Evolutionary conservation across 2,888 invertebrate species (phyloP), one percentile per base, ranked within the genome.

Genomic region (Chorisops tibialis): DNA sequence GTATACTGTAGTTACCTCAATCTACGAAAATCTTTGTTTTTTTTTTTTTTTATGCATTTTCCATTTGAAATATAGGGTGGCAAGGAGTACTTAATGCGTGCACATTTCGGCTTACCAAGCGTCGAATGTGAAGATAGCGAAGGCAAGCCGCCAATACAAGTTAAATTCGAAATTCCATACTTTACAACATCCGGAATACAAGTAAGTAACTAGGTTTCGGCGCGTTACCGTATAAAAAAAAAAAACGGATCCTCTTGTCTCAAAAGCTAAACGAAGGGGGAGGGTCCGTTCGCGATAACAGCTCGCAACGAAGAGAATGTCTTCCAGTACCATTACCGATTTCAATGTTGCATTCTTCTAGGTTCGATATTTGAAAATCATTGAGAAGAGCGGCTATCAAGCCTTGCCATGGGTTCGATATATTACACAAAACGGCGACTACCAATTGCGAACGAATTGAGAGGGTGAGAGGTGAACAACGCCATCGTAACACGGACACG

Each of bases 381-480:
- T 99, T 71, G 98, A 98, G 75, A 98, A 99, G 80, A 96, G 96
- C 78, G 98, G 98, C 0, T 98, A 98, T 77, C 98, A 98, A 79
- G 98, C 98, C 1, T 77, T 99, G 66, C 98, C 98, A 0, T 98
- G 98, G 98, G 98, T 98, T 4, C 83, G 98, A n/a, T 99, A 98
- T 76, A 98, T 99, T 67, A 99, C 98, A 41, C 97, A 98, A 77
- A 98, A 98, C 77, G 98, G 98, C 56, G 98, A 99, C 78, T 98
- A 99, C 77, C 97, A 98, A 75, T 81, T 98, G 68, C 85, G 98
- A 79, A 98, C 95, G 68, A 93, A 93, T 80, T 94, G 41, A 19
- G n/a, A n/a, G n/a, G n/a, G n/a, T n/a, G n/a, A n/a, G n/a, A n/a
- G n/a, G n/a, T n/a, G n/a, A n/a, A n/a, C n/a, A n/a, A n/a, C n/a